Conservation (phyloP, 1,140 invertebrate genomes). For the Hormaphis cornu region DNA sequence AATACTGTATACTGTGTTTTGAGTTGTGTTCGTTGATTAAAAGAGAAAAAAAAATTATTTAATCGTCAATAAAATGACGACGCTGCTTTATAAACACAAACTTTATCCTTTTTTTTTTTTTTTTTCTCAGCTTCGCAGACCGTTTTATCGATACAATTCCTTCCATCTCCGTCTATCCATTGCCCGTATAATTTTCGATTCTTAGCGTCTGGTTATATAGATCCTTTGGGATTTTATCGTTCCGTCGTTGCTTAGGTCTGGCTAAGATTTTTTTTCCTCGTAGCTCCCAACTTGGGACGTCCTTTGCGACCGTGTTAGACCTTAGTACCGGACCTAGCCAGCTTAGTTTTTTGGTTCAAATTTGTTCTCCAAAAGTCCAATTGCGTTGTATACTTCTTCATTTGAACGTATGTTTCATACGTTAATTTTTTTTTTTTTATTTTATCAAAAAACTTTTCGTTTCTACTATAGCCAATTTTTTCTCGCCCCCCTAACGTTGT, state of each 20-base stretch:
- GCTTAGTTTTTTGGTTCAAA: conserved; percentile 4
- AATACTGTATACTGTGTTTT: too few species aligned
- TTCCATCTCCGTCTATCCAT: not conserved
- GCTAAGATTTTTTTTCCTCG: not conserved
- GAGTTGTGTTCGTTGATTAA: too few species aligned
- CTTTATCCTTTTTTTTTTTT: not conserved
- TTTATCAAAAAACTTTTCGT: not conserved
- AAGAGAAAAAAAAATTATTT: too few species aligned
- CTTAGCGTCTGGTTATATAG: not conserved
- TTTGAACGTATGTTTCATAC: not conserved
- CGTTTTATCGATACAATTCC: not conserved
- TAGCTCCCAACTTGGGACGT: not conserved
- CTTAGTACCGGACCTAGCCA: conserved; percentile 1
- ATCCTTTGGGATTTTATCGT: not conserved
- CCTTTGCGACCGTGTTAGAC: not conserved
- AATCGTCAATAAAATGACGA: too few species aligned
- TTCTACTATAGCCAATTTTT: conserved; percentile 1
- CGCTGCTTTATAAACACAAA: too few species aligned
- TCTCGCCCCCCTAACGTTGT: not conserved
- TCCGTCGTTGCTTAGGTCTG: not conserved
- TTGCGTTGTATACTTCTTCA: not conserved
- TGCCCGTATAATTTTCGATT: not conserved
- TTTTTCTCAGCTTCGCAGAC: not conserved
- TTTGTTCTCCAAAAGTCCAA: conserved; percentile 3
- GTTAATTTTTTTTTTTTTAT: not conserved